Conservation (phyloP, 2,888 invertebrate genomes). For the Anarsia innoxiella region DNA sequence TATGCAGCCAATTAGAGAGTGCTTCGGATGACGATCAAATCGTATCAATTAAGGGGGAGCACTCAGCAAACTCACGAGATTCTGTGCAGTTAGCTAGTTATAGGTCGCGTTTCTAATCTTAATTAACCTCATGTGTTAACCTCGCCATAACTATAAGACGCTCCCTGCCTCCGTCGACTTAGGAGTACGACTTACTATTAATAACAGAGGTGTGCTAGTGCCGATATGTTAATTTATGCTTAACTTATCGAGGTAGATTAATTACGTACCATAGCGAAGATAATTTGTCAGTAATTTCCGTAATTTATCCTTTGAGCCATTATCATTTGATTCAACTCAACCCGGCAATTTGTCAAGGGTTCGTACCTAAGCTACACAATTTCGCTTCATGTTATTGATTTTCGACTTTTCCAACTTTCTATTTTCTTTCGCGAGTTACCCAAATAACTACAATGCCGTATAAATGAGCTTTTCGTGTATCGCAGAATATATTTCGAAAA, state of each 20-base stretch:
- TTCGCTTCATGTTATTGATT: too few species aligned
- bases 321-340: too few species aligned
- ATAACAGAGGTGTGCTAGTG: constrained; percentile 43
- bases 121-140: constrained; percentile 72
- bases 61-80: constrained; percentile 49
- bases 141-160: constrained; percentile 56
- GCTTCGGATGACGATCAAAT: constrained; percentile 60
- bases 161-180: too few species aligned
- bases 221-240: constrained; percentile 58
- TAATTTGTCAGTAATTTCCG: constrained; percentile 16
- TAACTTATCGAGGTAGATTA: constrained; percentile 53
- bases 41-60: constrained; percentile 66
- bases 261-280: constrained; percentile 35
- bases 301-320: constrained; percentile 12
- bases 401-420: too few species aligned
- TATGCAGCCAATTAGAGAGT: constrained; percentile 28
- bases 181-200: constrained; percentile 42
- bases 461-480: too few species aligned
- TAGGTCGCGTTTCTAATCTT: constrained; percentile 62
- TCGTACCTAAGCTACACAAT: too few species aligned
- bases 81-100: constrained; percentile 53
- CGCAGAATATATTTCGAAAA: too few species aligned
- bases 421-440: too few species aligned
- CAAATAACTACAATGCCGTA: too few species aligned
- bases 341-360: too few species aligned